Percentiles rank a stretch among this genome's conserved stretches.
phyloP scores from a whole-genome alignment of 2,113 vertebrate genomes.

The Leptodactylus fuscus region DNA sequence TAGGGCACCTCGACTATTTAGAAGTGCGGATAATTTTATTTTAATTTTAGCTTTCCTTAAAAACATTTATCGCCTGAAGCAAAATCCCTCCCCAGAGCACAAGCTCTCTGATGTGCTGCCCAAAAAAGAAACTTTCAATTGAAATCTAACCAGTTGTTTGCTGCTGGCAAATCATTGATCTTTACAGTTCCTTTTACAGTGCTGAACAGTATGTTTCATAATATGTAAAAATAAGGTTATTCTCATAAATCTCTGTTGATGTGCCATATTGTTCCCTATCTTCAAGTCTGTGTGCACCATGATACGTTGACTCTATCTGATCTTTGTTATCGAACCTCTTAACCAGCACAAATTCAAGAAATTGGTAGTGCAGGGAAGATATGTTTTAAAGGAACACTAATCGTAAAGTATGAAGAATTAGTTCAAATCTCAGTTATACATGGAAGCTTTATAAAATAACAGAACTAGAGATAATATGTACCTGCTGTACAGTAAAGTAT shows the following conservation, averaged over 20 bases:
- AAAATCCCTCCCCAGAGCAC: slow-evolving; percentile 32
- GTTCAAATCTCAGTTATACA: background rate
- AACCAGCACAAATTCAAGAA: background rate
- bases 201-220: slow-evolving; percentile 22
- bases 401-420: background rate
- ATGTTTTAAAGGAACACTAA: background rate
- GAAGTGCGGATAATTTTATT: slow-evolving; percentile 39
- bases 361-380: background rate
- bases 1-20: slow-evolving; percentile 7
- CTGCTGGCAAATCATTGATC: slow-evolving; percentile 56
- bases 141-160: slow-evolving; percentile 49
- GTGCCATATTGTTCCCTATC: slow-evolving; percentile 10
- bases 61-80: slow-evolving; percentile 47
- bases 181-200: slow-evolving; percentile 36
- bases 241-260: slow-evolving; percentile 31
- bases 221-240: slow-evolving; percentile 44
- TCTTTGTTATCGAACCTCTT: background rate
- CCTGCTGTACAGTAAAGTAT: background rate
- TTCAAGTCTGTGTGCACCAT: background rate
- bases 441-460: background rate
- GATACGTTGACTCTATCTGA: background rate
- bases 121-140: slow-evolving; percentile 33
- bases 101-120: slow-evolving; percentile 37
- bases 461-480: background rate
- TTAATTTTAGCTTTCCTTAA: slow-evolving; percentile 54